These are phyloP conservation scores for Muricea muricata DNA, from an alignment of 92 coral and sea anemone species.

Conservation along the genomic window DNA sequence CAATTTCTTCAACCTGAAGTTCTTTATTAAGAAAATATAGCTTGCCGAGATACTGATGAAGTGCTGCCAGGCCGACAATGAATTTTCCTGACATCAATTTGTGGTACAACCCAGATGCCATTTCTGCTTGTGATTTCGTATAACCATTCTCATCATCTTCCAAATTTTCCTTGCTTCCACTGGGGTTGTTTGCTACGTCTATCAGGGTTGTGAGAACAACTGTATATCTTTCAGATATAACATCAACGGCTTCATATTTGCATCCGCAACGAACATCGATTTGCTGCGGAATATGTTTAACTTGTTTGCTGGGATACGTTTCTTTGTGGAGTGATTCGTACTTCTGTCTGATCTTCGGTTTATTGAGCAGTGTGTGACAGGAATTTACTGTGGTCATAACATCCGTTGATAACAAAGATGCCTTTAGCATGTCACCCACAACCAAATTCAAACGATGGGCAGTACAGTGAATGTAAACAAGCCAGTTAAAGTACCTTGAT, in stretches of 20 bases:
- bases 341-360: background rate
- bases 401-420: background rate
- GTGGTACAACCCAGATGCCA: constrained; percentile 24
- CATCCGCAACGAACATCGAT: constrained; percentile 19
- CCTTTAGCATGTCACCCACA: constrained; percentile 14
- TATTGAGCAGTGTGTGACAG: background rate
- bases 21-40: constrained; percentile 23
- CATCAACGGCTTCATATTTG: constrained; percentile 12
- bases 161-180: background rate
- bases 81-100: constrained; percentile 27
- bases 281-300: constrained; percentile 20
- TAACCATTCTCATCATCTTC: constrained; percentile 1
- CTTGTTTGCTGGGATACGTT: constrained; percentile 2
- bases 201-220: constrained; percentile 8
- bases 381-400: constrained; percentile 12
- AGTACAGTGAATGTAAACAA: constrained; percentile 28
- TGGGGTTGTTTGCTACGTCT: background rate
- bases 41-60: background rate
- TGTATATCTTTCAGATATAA: background rate
- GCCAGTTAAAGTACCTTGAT: background rate
- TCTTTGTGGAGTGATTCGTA: constrained; percentile 22
- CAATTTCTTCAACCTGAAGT: constrained; percentile 10
- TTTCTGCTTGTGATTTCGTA: background rate
- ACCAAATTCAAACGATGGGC: constrained; percentile 39
- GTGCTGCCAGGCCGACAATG: constrained; percentile 1